A percentile compares a stretch with the other conserved stretches of the same genome.
Evolutionary conservation across 2,888 invertebrate genomes (phyloP).

Genomic region (Dendrolimus houi): DNA sequence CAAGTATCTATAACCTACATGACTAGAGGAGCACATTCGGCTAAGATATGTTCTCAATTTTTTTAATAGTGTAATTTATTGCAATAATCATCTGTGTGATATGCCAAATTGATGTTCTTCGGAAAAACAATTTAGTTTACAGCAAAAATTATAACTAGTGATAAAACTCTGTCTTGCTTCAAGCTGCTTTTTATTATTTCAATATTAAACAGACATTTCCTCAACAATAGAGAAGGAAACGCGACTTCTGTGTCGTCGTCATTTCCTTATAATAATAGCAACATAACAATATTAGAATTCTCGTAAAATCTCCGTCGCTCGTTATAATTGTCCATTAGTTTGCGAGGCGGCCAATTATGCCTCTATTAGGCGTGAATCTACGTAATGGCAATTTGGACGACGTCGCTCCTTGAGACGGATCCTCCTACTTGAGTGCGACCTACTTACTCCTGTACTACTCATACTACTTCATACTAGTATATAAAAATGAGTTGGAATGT

Average conservation of each 20-base stretch:
- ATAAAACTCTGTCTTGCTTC: too few relatives aligned
- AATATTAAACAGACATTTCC: too few relatives aligned
- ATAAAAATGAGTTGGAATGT: too few relatives aligned
- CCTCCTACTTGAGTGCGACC: slow-evolving; percentile 1
- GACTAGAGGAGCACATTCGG: too few relatives aligned
- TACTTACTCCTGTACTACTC: background rate
- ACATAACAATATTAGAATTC: slow-evolving; percentile 41
- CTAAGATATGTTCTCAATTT: too few relatives aligned
- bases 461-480: background rate
- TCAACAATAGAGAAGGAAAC: background rate
- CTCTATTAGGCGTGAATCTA: slow-evolving; percentile 68
- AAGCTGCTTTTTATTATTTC: too few relatives aligned
- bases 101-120: too few relatives aligned
- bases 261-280: slow-evolving; percentile 11
- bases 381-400: slow-evolving; percentile 65
- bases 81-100: too few relatives aligned
- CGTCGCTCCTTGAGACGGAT: slow-evolving; percentile 1
- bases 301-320: slow-evolving; percentile 42
- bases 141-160: too few relatives aligned
- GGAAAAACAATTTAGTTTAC: too few relatives aligned
- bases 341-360: slow-evolving; percentile 68
- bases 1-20: too few relatives aligned
- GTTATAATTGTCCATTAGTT: slow-evolving; percentile 71
- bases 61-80: too few relatives aligned
- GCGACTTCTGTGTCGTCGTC: slow-evolving; percentile 3